Evolutionary conservation across 2,113 vertebrate genomes (phyloP).

Genomic region (Actenoides lindsayi): DNA sequence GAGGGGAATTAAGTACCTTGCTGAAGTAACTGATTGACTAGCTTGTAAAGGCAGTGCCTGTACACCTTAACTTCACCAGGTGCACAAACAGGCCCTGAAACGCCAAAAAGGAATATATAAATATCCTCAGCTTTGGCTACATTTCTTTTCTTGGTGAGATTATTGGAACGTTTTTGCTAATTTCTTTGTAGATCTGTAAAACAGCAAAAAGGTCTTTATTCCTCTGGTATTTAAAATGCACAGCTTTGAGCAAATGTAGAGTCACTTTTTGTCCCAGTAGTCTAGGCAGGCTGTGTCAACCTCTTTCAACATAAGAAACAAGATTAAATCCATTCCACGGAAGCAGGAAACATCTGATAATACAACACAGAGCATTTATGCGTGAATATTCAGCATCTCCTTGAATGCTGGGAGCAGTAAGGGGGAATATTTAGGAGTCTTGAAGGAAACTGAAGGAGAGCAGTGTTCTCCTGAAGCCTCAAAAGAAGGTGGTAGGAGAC

Average conservation of each 20-base stretch:
- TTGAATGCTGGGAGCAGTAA: background rate
- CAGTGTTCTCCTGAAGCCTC: background rate
- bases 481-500: background rate
- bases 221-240: background rate
- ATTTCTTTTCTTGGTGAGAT: background rate
- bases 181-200: background rate
- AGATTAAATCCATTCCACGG: background rate
- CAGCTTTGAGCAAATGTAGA: background rate
- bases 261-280: background rate
- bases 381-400: background rate
- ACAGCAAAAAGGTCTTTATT: background rate
- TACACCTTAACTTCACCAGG: background rate
- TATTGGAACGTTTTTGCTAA: background rate
- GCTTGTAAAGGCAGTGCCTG: background rate
- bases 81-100: background rate
- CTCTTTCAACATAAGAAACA: background rate
- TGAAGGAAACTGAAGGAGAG: background rate
- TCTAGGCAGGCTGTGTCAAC: background rate
- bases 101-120: background rate
- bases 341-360: background rate
- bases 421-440: background rate
- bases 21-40: constrained; percentile 48
- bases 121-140: background rate
- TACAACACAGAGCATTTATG: background rate
- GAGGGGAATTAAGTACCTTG: constrained; percentile 43